Evolutionary conservation across 2,888 invertebrate species (phyloP).

Genomic region (Corbicula japonica): DNA sequence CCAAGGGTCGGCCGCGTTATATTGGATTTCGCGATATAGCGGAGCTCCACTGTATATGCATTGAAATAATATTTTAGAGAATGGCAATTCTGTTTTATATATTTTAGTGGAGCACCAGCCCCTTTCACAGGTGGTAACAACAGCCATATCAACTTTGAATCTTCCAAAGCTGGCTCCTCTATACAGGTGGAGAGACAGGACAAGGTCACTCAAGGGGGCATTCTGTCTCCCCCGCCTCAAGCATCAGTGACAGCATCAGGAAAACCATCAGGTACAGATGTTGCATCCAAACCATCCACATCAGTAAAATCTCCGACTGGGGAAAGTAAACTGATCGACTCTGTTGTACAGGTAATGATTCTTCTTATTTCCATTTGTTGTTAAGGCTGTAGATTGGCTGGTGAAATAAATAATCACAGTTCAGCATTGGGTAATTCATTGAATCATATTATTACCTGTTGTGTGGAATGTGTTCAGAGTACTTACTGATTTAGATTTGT

Average conservation of each 20-base stretch:
- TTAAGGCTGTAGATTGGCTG: too few relatives aligned
- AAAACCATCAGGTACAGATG: constrained; percentile 9
- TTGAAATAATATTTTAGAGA: too few relatives aligned
- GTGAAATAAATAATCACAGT: too few relatives aligned
- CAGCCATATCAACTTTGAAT: constrained; percentile 89
- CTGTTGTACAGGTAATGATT: constrained; percentile 46
- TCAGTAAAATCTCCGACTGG: constrained; percentile 15
- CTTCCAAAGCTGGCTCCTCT: constrained; percentile 92
- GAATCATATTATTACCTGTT: too few relatives aligned
- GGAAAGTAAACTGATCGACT: constrained; percentile 22
- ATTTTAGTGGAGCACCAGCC: constrained; percentile 77
- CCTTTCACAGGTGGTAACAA: constrained; percentile 70
- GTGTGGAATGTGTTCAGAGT: too few relatives aligned
- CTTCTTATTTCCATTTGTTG: background rate
- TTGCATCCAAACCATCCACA: constrained; percentile 35
- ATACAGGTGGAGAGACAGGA: constrained; percentile 93
- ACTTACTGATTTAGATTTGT: too few relatives aligned
- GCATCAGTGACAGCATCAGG: background rate
- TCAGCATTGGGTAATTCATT: too few relatives aligned
- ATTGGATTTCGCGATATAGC: too few relatives aligned
- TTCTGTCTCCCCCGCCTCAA: constrained; percentile 66
- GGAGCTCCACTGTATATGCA: too few relatives aligned
- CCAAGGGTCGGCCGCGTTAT: too few relatives aligned
- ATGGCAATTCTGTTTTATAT: too few relatives aligned
- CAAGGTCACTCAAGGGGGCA: constrained; percentile 78